Evolutionary conservation across 2,113 vertebrate species (phyloP).

Genomic region (Cheirogaleus medius): DNA sequence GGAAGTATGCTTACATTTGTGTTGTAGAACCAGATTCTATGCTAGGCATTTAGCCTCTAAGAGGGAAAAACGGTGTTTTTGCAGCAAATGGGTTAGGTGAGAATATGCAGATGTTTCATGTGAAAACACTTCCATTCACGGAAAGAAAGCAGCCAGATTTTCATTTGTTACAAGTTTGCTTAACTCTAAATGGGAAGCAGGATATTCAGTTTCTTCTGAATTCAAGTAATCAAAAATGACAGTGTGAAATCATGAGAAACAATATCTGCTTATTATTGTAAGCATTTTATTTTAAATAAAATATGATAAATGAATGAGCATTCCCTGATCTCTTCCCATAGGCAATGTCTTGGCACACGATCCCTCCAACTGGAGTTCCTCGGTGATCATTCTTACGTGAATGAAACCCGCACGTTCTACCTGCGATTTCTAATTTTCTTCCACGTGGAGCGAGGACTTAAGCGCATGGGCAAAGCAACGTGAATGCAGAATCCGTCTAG

Average conservation of each 20-base stretch:
- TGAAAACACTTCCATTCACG: no score
- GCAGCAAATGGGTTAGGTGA: no score
- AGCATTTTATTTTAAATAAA: background rate
- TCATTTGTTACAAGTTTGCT: no score
- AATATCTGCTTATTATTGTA: background rate
- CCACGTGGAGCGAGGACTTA: background rate
- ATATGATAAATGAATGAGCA: background rate
- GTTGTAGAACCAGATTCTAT: no score
- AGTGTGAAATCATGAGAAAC: background rate
- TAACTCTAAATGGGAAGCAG: no score
- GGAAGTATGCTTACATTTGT: no score
- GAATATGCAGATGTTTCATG: no score
- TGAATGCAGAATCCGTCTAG: background rate
- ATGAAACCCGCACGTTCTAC: background rate
- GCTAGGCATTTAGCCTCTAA: no score
- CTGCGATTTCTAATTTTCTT: background rate
- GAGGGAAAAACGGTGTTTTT: no score
- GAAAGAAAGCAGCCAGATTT: no score
- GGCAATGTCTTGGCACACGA: background rate
- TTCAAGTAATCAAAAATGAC: background rate
- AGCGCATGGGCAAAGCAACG: fast-evolving
- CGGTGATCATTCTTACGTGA: background rate
- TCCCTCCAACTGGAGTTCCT: no score
- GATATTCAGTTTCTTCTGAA: background rate
- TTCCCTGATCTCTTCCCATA: background rate